These are phyloP conservation scores for Anastatus disparis DNA, from an alignment of 1,140 invertebrate genomes.

Conservation along the genomic window DNA sequence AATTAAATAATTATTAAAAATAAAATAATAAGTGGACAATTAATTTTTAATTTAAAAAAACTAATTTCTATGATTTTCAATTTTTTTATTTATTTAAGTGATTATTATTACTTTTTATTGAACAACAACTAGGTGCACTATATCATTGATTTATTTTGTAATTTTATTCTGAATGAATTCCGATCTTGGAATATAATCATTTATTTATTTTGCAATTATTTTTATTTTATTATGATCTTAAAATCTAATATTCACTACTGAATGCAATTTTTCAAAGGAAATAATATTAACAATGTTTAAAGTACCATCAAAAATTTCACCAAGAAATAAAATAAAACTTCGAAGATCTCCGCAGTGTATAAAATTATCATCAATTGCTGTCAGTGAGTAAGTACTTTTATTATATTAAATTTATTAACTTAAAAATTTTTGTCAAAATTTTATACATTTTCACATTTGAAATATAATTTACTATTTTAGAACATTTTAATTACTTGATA, in stretches of 20 bases:
- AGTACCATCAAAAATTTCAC: neutral
- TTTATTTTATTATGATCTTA: no score
- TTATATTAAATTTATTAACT: neutral
- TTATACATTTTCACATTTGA: neutral
- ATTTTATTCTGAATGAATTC: no score
- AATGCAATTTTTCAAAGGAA: no score
- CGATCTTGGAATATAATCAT: no score
- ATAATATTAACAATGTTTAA: neutral
- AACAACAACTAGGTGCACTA: neutral
- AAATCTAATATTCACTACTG: no score
- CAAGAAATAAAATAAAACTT: neutral
- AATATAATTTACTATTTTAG: neutral
- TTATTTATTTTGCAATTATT: no score
- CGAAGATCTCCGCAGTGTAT: neutral
- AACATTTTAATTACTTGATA: neutral
- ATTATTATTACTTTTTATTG: neutral
- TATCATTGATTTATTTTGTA: neutral
- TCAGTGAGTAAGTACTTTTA: constrained; percentile 22
- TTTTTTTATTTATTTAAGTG: no score
- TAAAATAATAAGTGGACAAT: no score
- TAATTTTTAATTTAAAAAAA: no score
- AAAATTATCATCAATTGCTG: neutral
- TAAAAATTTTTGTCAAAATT: neutral
- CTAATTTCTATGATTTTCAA: no score
- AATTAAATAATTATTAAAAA: no score